These are phyloP conservation scores for Eubasilissa regina DNA, from an alignment of 1,140 invertebrate species.

Conservation along the genomic window DNA sequence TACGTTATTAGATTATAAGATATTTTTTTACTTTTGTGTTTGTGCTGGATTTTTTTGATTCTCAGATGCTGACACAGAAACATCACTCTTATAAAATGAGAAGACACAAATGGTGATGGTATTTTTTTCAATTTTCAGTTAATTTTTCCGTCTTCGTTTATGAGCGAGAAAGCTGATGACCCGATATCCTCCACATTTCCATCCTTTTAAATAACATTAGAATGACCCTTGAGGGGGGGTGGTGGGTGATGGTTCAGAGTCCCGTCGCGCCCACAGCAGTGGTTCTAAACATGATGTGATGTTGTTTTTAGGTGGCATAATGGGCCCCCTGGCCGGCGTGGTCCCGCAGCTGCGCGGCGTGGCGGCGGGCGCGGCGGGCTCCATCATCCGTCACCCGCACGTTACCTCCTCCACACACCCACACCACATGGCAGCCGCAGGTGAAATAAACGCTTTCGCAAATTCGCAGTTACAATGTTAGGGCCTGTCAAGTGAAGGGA, in stretches of 20 bases:
- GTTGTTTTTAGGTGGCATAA: constrained; percentile 39
- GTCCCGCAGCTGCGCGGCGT: constrained; percentile 12
- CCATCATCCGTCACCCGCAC: constrained; percentile 65
- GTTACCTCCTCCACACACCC: constrained; percentile 70
- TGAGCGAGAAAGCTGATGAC: neutral
- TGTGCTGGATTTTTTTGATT: too few relatives aligned
- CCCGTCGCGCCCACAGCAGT: neutral
- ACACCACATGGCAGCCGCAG: constrained; percentile 67
- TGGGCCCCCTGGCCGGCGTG: constrained; percentile 46
- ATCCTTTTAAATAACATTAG: too few relatives aligned
- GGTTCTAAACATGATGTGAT: constrained; percentile 2
- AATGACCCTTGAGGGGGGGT: neutral
- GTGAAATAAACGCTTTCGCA: constrained; percentile 1
- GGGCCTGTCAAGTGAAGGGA: neutral
- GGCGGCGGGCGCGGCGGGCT: constrained; percentile 32
- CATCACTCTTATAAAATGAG: too few relatives aligned
- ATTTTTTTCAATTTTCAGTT: too few relatives aligned
- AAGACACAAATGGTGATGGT: too few relatives aligned
- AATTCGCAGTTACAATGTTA: too few relatives aligned
- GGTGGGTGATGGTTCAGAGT: neutral
- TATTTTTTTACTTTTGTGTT: too few relatives aligned
- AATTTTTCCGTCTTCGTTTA: too few relatives aligned
- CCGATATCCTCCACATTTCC: neutral
- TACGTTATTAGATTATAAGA: too few relatives aligned
- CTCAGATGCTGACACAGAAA: too few relatives aligned